Conservation (phyloP, 2,113 vertebrate genomes). For the Chionomys nivalis region DNA sequence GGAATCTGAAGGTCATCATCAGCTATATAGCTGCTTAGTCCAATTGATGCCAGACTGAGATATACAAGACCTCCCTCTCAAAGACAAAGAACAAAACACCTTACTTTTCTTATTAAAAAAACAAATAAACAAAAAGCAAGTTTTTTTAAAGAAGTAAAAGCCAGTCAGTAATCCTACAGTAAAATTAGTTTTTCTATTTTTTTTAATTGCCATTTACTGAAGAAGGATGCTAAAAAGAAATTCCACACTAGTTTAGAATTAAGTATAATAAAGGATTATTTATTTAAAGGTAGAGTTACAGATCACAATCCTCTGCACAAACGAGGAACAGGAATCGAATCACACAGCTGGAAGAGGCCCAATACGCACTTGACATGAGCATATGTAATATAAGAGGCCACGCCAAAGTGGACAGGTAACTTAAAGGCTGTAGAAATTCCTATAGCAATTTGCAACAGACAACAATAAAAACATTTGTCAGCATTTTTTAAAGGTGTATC, state of each 20-base stretch:
- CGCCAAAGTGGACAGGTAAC: too few relatives aligned
- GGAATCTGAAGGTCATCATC: not conserved
- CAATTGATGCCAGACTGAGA: not conserved
- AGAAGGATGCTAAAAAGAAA: too few relatives aligned
- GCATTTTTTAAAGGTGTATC: not conserved
- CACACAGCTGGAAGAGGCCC: too few relatives aligned
- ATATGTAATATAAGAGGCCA: too few relatives aligned
- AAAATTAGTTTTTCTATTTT: not conserved
- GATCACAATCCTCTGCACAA: too few relatives aligned
- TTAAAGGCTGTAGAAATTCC: too few relatives aligned
- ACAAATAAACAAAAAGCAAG: not conserved
- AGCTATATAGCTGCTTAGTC: not conserved
- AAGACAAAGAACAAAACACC: not conserved
- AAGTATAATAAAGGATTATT: too few relatives aligned
- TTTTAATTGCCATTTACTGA: not conserved
- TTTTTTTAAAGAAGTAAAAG: not conserved
- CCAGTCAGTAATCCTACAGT: not conserved
- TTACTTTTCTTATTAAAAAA: not conserved
- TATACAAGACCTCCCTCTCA: not conserved
- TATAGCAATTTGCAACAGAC: not conserved
- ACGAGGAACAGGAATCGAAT: too few relatives aligned
- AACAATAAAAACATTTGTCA: not conserved
- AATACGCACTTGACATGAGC: rapidly evolving
- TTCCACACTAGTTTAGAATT: too few relatives aligned
- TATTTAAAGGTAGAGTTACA: too few relatives aligned